Conservation (phyloP, 1,140 invertebrate genomes). For the Trinorchestia longiramus region DNA sequence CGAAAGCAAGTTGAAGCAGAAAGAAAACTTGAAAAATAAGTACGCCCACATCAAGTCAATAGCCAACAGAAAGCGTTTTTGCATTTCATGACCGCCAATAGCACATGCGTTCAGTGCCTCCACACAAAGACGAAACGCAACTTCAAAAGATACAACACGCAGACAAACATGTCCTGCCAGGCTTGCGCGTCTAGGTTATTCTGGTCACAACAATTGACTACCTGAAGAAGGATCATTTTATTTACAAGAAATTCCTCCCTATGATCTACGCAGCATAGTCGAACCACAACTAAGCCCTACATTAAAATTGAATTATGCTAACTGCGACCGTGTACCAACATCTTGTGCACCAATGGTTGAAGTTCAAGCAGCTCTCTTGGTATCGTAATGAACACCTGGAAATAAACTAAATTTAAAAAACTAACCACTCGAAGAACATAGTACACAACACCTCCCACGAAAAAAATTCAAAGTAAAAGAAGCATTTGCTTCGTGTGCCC, state of each 20-base stretch:
- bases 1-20: not conserved
- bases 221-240: not conserved
- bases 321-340: not conserved
- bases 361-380: not conserved
- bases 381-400: not conserved
- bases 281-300: not conserved
- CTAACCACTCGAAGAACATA: not conserved
- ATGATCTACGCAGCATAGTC: not conserved
- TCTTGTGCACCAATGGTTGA: not conserved
- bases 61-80: not conserved
- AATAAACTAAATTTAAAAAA: not conserved
- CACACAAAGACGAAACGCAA: not conserved
- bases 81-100: not conserved
- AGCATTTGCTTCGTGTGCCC: not conserved
- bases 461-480: not conserved
- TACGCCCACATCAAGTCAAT: not conserved
- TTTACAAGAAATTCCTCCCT: not conserved
- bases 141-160: not conserved
- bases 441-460: not conserved
- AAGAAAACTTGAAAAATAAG: not conserved
- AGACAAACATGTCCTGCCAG: not conserved
- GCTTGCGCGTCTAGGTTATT: not conserved
- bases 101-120: not conserved
- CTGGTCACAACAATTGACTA: not conserved
- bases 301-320: not conserved